Evolutionary conservation across 2,797 vertebrate genomes (phyloP).

Genomic region (Gymnopithys bicolor): DNA sequence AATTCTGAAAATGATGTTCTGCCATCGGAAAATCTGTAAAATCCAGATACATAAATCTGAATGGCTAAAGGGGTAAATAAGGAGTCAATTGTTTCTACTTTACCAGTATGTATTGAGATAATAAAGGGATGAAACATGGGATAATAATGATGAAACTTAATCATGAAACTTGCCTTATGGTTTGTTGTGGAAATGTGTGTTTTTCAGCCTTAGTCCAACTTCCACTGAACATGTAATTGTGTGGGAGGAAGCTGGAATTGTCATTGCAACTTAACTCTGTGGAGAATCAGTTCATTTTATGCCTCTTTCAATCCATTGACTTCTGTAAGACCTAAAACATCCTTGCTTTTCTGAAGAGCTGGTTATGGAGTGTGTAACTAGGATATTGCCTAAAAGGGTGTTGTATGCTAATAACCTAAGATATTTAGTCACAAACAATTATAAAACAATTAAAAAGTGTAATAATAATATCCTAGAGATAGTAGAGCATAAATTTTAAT

Average conservation of each 20-base stretch:
- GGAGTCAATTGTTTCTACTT: background rate
- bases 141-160: background rate
- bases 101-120: background rate
- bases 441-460: background rate
- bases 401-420: background rate
- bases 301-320: background rate
- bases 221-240: background rate
- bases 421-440: background rate
- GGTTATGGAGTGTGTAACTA: background rate
- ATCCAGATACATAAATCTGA: background rate
- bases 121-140: background rate
- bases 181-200: background rate
- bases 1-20: background rate
- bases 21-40: background rate
- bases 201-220: background rate
- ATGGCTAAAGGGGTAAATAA: background rate
- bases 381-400: background rate
- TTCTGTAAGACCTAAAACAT: background rate
- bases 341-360: background rate
- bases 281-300: background rate
- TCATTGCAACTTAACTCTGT: background rate
- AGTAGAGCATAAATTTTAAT: background rate
- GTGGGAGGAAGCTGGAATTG: background rate
- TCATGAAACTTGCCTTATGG: background rate
- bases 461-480: background rate